Evolutionary conservation across 1,140 invertebrate species (phyloP), one percentile per base, ranked within the genome.

Genomic region (Eubasilissa regina): DNA sequence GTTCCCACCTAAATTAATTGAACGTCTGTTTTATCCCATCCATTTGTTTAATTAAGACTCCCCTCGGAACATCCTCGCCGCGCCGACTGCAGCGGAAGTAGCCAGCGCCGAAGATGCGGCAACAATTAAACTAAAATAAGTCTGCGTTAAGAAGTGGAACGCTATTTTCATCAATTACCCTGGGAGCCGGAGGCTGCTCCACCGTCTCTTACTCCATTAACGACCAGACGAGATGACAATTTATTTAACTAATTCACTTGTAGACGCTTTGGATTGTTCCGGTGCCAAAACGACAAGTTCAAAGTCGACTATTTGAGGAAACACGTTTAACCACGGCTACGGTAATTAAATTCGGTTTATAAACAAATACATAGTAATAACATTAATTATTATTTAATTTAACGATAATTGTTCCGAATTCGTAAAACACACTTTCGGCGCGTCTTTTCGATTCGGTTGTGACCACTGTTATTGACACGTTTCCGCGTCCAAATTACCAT

Each of bases 101-200:
- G 12, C 12, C 68, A 1, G 45, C 25, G 11, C 45, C 45, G 13
- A 74, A 74, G 64, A 68, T 53, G 48, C 51, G 68, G 68, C 51
- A 53, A 53, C 68, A 79, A 74, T 74, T 48, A 74, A 13, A 68
- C 64, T 45, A 53, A 73, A 73, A 55, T 78, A 72, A 79, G 70
- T 64, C 43, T 43, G 47, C n/a, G 53, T 43, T 15, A 17, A 25
- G 1, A 43, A 51, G 77, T 15, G 70, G 47, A 75, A 64, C 48
- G 78, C 58, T 74, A 79, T 75, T 75, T 80, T 76, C 21, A 76
- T 80, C 68, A 80, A 80, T 80, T 80, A 76, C 58, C 78, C 60
- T 76, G 78, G 74, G 78, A 80, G 15, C 64, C 21, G 25, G 62
- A n/a, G 9, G 0, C 68, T 53, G 43, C 10, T 62, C 60, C 60